phyloP scores from a whole-genome alignment of 1,140 invertebrate genomes.

The Zophobas atratus region DNA sequence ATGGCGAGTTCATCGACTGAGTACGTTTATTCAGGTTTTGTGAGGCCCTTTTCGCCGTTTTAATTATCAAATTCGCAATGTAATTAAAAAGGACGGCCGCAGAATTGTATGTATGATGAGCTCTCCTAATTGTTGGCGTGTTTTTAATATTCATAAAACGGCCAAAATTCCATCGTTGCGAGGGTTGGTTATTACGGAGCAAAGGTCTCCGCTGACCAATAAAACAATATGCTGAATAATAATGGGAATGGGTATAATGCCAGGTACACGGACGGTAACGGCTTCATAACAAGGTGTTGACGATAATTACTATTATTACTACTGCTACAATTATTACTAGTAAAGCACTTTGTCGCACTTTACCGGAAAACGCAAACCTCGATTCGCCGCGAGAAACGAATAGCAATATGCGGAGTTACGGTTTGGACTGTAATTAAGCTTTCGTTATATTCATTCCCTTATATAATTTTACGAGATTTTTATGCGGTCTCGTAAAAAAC shows the following conservation, averaged over 20 bases:
- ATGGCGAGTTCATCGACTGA: background rate
- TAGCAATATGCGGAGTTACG: background rate
- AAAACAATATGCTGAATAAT: conserved; percentile 45
- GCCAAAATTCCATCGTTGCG: conserved; percentile 22
- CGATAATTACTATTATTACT: conserved; percentile 22
- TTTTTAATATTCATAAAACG: conserved; percentile 42
- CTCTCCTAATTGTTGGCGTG: conserved; percentile 33
- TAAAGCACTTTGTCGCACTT: background rate
- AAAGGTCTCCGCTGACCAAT: conserved; percentile 24
- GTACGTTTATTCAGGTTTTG: background rate
- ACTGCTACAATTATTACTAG: background rate
- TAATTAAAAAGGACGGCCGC: conserved; percentile 15
- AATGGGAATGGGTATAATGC: background rate
- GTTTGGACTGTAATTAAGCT: background rate
- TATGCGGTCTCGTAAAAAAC: background rate
- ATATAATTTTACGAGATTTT: conserved; percentile 2
- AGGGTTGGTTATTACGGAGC: conserved; percentile 27
- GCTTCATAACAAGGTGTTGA: conserved; percentile 15
- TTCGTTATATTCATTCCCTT: background rate
- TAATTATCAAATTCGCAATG: conserved; percentile 20
- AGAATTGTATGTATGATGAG: conserved; percentile 6
- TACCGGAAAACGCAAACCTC: background rate
- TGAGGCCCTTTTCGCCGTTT: background rate
- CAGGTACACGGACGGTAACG: conserved; percentile 19
- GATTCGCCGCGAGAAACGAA: background rate